Evolutionary conservation across 2,888 invertebrate genomes (phyloP), one percentile per base, ranked within the genome.

Genomic region (Pherbina coryleti): DNA sequence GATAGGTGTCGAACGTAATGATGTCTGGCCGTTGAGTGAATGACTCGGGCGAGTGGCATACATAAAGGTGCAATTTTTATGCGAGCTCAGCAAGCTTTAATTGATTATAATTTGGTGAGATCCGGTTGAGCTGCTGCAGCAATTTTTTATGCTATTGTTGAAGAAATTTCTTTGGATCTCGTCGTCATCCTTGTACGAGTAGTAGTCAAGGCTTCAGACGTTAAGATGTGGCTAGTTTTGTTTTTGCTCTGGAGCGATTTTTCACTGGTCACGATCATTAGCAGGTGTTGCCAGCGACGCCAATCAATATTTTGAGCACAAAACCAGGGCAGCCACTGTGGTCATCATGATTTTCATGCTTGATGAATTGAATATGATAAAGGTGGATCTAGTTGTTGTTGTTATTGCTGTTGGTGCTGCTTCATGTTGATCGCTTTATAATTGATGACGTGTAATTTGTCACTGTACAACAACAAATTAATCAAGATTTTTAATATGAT

Each of bases 21-120:
- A 44, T 44, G 44, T 44, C 19, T 34, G 31, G 34, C 37, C 60
- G n/a, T 3, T 37, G 31, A 31, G 19, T 22, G 55, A 19, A 22
- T 22, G 31, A 64, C 34, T 31, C 17, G 64, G 31, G 8, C 53
- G 14, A 28, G 53, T 37, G 22, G 11, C 72, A 37, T n/a, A 34
- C 22, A 22, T 34, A 66, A 69, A 64, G 64, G 72, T 57, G 57
- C 55, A 71, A 55, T 71, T 71, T 55, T 86, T 82, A 85, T 79
- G 82, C 78, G 82, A 77, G 80, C 79, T 1, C 79, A 73, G 78
- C 81, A 75, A 77, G 74, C 78, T 75, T 82, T 80, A 82, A 81
- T 80, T 80, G 80, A 81, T 81, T 79, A 79, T 79, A 82, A 80
- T 79, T 80, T 71, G 64, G 49, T 64, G 22, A 37, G 57, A 72